These are phyloP conservation scores for Hypotaenidia philippensis DNA, from an alignment of 2,797 vertebrate species.

Conservation along the genomic window DNA sequence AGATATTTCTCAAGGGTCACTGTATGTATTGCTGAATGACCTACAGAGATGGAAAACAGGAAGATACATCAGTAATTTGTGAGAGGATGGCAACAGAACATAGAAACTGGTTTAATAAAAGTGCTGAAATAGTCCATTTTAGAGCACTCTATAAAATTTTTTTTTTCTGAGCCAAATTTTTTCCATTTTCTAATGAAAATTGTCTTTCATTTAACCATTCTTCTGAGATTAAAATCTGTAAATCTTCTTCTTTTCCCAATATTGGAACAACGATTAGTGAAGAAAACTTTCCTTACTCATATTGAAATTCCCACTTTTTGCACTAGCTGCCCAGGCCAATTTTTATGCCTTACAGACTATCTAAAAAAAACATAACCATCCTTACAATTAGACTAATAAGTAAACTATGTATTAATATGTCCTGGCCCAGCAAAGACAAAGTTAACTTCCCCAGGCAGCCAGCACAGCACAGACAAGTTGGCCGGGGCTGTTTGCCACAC, in stretches of 20 bases:
- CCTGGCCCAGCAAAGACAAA: no score
- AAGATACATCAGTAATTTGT: not conserved
- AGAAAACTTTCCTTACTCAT: not conserved
- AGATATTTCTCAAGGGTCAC: not conserved
- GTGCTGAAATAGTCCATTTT: not conserved
- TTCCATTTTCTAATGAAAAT: not conserved
- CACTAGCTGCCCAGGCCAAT: not conserved
- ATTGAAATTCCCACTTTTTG: not conserved
- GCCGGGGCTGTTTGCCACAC: no score
- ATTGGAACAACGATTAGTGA: not conserved
- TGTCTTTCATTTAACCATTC: not conserved
- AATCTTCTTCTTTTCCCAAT: not conserved
- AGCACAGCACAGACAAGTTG: no score
- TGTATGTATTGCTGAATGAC: not conserved
- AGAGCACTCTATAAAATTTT: not conserved
- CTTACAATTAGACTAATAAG: not conserved
- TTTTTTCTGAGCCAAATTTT: not conserved
- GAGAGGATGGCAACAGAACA: not conserved
- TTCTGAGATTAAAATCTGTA: not conserved
- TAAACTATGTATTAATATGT: not conserved
- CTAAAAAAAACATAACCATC: not conserved
- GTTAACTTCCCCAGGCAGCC: no score
- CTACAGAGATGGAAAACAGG: not conserved
- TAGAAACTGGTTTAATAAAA: not conserved
- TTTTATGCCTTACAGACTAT: not conserved